These are phyloP conservation scores for Grapholita molesta DNA, from an alignment of 1,140 invertebrate genomes.

Conservation along the genomic window DNA sequence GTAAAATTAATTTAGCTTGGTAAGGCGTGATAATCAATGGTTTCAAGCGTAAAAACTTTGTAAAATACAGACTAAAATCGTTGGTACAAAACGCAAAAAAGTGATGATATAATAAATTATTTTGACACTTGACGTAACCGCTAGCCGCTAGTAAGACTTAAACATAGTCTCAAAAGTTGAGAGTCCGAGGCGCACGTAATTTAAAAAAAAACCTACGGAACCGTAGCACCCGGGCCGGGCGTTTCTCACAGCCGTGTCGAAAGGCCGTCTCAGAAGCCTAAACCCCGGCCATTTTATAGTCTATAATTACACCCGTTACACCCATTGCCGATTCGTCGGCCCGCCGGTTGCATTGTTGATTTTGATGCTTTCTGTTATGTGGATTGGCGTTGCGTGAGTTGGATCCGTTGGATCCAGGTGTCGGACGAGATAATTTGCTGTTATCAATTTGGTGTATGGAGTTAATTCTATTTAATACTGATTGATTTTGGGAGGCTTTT, in stretches of 20 bases:
- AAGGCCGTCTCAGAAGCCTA: slow-evolving; percentile 65
- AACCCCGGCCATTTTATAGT: slow-evolving; percentile 60
- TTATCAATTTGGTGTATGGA: not conserved
- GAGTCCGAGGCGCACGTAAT: too few relatives aligned
- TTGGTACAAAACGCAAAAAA: too few relatives aligned
- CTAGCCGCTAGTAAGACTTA: not conserved
- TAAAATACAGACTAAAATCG: too few relatives aligned
- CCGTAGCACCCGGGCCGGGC: slow-evolving; percentile 24
- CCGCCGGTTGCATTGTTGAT: slow-evolving; percentile 43
- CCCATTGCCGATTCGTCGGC: slow-evolving; percentile 48
- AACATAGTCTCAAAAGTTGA: too few relatives aligned
- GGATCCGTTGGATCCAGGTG: not conserved
- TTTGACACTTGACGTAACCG: too few relatives aligned
- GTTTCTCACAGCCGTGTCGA: slow-evolving; percentile 44
- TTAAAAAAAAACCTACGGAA: slow-evolving; percentile 39
- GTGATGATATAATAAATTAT: too few relatives aligned
- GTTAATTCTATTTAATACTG: not conserved
- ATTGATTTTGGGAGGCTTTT: not conserved
- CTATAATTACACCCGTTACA: slow-evolving; percentile 68
- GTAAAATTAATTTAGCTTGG: too few relatives aligned
- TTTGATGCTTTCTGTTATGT: slow-evolving; percentile 38
- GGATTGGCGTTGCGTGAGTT: not conserved
- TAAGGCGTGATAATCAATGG: too few relatives aligned
- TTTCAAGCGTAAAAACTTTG: too few relatives aligned
- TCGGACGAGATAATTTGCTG: not conserved